Percentiles rank a stretch among this genome's conserved stretches.
These are phyloP conservation scores for Pseudochirops cupreus DNA, from an alignment of 2,797 vertebrate genomes.

Conservation along the genomic window DNA sequence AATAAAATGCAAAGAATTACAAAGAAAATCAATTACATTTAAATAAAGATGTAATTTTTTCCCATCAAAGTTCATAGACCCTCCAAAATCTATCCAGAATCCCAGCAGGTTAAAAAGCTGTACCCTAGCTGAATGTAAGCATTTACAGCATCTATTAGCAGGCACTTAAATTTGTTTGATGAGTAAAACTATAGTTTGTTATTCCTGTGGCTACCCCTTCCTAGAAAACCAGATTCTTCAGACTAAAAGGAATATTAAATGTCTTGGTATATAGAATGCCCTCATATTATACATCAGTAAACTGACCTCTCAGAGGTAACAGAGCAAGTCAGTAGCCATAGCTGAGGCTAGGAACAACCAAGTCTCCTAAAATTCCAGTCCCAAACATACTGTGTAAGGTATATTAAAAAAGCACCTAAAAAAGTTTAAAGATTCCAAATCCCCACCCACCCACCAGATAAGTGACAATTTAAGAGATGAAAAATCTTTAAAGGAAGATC, in stretches of 20 bases:
- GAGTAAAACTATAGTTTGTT: not conserved
- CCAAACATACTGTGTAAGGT: not conserved
- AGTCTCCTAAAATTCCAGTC: not conserved
- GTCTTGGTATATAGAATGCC: not conserved
- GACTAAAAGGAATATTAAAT: not conserved
- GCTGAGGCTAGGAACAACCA: not conserved
- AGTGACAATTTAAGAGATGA: not conserved
- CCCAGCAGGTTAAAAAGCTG: not conserved
- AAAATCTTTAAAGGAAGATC: not conserved
- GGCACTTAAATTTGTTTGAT: not conserved
- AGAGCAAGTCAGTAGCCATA: not conserved
- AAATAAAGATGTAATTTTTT: not conserved
- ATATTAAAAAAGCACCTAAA: not conserved
- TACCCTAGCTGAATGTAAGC: not conserved
- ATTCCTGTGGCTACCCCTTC: not conserved
- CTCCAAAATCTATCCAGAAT: not conserved
- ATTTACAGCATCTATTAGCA: not conserved
- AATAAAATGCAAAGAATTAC: not conserved
- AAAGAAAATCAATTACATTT: not conserved
- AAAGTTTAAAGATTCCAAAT: no score
- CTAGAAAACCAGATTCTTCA: not conserved
- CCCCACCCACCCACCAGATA: not conserved
- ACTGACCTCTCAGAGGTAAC: not conserved
- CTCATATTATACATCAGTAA: not conserved
- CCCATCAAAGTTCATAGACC: not conserved